These are phyloP conservation scores for Diacarnus erythraeanus DNA, from an alignment of 37 sponge, comb jelly and placozoan species.

Conservation along the genomic window DNA sequence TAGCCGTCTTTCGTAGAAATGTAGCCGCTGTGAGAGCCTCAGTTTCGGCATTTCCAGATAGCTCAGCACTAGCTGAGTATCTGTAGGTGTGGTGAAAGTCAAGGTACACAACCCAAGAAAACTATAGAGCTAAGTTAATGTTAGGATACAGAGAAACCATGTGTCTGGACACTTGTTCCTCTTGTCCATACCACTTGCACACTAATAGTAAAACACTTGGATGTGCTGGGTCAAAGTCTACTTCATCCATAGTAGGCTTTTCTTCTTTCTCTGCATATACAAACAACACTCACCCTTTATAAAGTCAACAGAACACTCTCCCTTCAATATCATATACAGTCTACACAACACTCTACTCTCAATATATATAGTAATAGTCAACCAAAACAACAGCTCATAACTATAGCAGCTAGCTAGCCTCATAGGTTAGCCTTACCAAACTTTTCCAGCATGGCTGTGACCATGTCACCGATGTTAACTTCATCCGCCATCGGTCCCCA, in stretches of 20 bases:
- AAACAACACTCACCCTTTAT: too few relatives aligned
- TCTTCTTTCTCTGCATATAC: not conserved
- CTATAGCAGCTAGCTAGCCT: not conserved
- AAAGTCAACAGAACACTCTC: too few relatives aligned
- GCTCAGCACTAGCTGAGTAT: slow-evolving; percentile 13
- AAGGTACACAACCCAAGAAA: not conserved
- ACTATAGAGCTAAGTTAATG: too few relatives aligned
- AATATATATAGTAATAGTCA: not conserved
- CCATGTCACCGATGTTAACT: not conserved
- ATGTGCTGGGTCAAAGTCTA: slow-evolving; percentile 43
- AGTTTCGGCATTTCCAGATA: not conserved
- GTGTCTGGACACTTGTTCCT: slow-evolving; percentile 9
- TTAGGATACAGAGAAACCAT: slow-evolving; percentile 40
- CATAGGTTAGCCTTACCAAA: slow-evolving; percentile 4
- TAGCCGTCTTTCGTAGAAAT: slow-evolving; percentile 21
- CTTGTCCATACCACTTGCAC: slow-evolving; percentile 45
- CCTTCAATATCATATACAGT: too few relatives aligned
- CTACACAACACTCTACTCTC: too few relatives aligned
- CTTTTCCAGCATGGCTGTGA: not conserved
- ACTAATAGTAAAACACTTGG: slow-evolving; percentile 35
- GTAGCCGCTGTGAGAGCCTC: not conserved
- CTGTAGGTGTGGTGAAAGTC: slow-evolving; percentile 9
- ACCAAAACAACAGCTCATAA: not conserved
- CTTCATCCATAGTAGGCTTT: not conserved
- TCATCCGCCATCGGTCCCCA: not conserved